Percentiles rank a stretch among this genome's conserved stretches.
Evolutionary conservation across 2,797 vertebrate genomes (phyloP).

Genomic region (Sebastes variabilis): DNA sequence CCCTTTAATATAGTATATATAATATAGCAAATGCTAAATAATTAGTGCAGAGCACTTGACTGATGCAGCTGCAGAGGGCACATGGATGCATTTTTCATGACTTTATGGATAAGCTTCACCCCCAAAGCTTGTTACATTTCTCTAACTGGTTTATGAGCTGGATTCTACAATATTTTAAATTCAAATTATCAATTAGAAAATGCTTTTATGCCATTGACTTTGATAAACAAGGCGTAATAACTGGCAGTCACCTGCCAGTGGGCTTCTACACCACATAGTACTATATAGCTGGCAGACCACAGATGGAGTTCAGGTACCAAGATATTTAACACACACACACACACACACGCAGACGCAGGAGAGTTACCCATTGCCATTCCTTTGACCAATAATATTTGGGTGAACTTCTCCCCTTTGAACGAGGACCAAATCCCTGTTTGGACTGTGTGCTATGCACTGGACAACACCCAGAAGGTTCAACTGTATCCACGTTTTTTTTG

Average conservation of each 20-base stretch:
- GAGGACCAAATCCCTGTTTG: conserved; percentile 56
- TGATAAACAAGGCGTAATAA: not conserved
- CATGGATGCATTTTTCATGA: not conserved
- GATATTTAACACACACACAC: not conserved
- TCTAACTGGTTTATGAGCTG: not conserved
- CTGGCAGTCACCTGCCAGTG: conserved; percentile 20
- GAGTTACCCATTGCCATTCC: conserved; percentile 41
- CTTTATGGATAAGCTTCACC: conserved; percentile 7
- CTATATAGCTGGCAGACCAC: not conserved
- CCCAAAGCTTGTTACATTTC: conserved; percentile 14
- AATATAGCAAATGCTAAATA: not conserved
- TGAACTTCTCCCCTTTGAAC: conserved; percentile 39
- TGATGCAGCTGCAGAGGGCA: not conserved
- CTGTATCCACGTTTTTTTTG: conserved; percentile 50
- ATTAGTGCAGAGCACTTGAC: not conserved
- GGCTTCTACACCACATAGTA: not conserved
- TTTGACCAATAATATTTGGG: conserved; percentile 36
- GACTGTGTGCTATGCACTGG: conserved; percentile 60
- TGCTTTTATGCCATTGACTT: not conserved
- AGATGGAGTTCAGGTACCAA: conserved; percentile 16
- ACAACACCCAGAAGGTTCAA: conserved; percentile 41
- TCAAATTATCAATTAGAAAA: not conserved
- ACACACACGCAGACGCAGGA: not conserved
- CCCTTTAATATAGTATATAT: not conserved
- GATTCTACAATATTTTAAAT: conserved; percentile 12